A percentile compares a stretch with the other conserved stretches of the same genome.
Evolutionary conservation across 1,140 invertebrate genomes (phyloP).

Genomic region (Drosophila teissieri): DNA sequence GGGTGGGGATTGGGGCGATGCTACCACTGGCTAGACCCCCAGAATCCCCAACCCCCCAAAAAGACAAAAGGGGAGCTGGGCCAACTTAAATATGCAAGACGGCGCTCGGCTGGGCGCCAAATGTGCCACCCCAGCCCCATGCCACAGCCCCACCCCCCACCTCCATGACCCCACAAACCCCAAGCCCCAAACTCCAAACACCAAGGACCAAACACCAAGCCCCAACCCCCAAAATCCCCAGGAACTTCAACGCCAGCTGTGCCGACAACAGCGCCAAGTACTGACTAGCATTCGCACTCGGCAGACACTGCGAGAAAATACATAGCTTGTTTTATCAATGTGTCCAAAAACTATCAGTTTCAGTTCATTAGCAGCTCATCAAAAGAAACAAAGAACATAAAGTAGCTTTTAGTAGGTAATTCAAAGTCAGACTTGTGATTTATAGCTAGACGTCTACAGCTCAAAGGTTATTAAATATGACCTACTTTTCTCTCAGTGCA

Average conservation of each 20-base stretch:
- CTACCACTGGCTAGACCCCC: not conserved
- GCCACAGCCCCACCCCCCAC: no score
- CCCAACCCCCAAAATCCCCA: not conserved
- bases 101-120: slow-evolving; percentile 69
- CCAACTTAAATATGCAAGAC: slow-evolving; percentile 81
- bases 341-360: no score
- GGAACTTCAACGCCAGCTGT: slow-evolving; percentile 44
- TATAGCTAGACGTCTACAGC: no score
- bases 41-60: no score
- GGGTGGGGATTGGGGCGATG: not conserved
- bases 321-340: not conserved
- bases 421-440: no score
- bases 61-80: not conserved
- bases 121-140: slow-evolving; percentile 46
- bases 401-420: no score
- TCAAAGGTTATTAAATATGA: no score
- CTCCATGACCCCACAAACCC: not conserved
- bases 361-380: no score
- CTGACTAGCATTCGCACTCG: slow-evolving; percentile 18
- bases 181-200: not conserved
- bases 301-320: slow-evolving; percentile 19
- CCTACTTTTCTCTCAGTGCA: not conserved
- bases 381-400: no score
- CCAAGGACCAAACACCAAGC: not conserved
- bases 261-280: slow-evolving; percentile 36